Percentiles rank a stretch among this genome's conserved stretches.
Conservation (phyloP, 1,140 invertebrate species). For the Drosophila sproati region DNA sequence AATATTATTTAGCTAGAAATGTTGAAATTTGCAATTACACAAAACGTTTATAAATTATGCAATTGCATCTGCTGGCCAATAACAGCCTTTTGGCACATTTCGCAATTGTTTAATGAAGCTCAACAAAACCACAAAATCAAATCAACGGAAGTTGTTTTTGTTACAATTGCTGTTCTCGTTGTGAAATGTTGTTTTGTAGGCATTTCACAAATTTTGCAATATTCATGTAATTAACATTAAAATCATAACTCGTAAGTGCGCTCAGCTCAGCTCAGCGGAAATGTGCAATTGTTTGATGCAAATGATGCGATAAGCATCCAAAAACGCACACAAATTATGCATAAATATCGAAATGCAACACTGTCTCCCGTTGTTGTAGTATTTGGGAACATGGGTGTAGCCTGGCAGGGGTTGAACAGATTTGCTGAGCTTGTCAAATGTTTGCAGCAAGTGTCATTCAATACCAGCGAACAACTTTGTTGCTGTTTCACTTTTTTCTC, state of each 20-base stretch:
- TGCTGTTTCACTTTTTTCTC: background rate
- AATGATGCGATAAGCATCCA: constrained; percentile 30
- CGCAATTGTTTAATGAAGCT: constrained; percentile 73
- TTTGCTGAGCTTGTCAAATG: constrained; percentile 21
- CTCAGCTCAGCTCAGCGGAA: constrained; percentile 45
- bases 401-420: background rate
- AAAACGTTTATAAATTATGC: constrained; percentile 80
- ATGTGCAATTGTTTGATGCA: constrained; percentile 57
- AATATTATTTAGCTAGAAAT: constrained; percentile 72
- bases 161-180: constrained; percentile 4
- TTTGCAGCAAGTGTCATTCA: constrained; percentile 10
- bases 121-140: constrained; percentile 71
- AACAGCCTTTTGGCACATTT: constrained; percentile 5
- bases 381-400: background rate
- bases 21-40: constrained; percentile 78
- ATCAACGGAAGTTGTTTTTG: constrained; percentile 69
- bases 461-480: constrained; percentile 17
- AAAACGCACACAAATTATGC: constrained; percentile 46
- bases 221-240: constrained; percentile 79
- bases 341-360: constrained; percentile 32
- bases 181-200: constrained; percentile 24
- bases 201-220: constrained; percentile 49
- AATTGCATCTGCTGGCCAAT: constrained; percentile 40
- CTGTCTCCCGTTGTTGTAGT: background rate
- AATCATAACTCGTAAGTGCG: constrained; percentile 69